Evolutionary conservation across 2,113 vertebrate species (phyloP), one percentile per base, ranked within the genome.

Genomic region (Saccopteryx bilineata): DNA sequence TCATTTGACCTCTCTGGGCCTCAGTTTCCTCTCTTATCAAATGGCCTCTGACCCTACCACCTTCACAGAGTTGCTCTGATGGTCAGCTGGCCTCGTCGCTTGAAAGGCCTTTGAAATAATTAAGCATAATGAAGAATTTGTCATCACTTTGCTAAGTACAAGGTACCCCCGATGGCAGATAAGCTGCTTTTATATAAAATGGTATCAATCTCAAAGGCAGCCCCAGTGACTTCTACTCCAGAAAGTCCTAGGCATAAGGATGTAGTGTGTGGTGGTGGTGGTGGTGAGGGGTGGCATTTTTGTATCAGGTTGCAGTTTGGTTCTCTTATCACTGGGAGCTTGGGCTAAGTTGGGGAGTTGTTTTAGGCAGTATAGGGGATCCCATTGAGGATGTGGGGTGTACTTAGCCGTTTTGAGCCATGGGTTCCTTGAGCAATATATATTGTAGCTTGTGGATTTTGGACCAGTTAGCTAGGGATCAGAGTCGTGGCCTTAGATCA

Each of bases 41-140:
- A 82, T 14, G 31, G 46, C 58, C 72, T 87, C 46, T 72, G 87
- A 87, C 63, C 65, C 15, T 31, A 2, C 21, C 48, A 31, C 69
- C 65, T 63, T 91, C 21, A 0, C 54, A 66, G 28, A 6, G 12
- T 52, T 21, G 23, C 79, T 28, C 88, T 56, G 66, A 66, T 4
- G 6, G 10, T 60, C 60, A 7, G 26, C 84, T 28, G 81, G 48
- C 58, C 87, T 83, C 18, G 0, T 46, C 31, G 52, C 96, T 61
- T 58, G 75, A 75, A 82, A 31, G 75, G 71, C 66, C 80, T 95
- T 84, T 65, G 90, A 92, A 95, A 82, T 88, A 94, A 80, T 90
- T 79, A 96, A 80, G 79, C 0, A 0, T 91, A 66, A 95, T 60
- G 82, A 92, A 88, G 95, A 94, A 90, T 96, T 96, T 72, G 86